phyloP scores from a whole-genome alignment of 92 coral and sea anemone species.

The Porites divaricata region DNA sequence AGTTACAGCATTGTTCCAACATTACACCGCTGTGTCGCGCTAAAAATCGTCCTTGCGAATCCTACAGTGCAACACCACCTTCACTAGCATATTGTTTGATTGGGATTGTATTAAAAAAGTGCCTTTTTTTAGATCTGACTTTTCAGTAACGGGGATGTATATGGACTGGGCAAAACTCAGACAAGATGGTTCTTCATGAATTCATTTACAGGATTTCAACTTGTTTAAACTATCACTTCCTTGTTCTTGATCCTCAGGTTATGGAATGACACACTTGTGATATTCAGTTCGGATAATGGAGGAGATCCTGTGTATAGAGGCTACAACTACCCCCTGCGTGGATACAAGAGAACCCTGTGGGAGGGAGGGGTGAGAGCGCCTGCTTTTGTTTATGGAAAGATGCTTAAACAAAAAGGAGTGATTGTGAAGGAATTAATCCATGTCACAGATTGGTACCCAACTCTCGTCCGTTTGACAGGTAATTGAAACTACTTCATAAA shows the following conservation, averaged over 20 bases:
- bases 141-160: too few relatives aligned
- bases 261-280: constrained; percentile 61
- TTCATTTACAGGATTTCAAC: too few relatives aligned
- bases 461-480: constrained; percentile 63
- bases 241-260: not conserved
- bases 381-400: constrained; percentile 60
- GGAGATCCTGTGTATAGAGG: constrained; percentile 69
- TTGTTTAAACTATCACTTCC: not conserved
- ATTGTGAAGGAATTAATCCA: constrained; percentile 51
- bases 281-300: constrained; percentile 70
- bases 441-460: constrained; percentile 74
- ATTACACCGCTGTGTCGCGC: too few relatives aligned
- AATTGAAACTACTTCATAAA: not conserved
- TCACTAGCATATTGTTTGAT: too few relatives aligned
- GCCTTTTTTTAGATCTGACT: too few relatives aligned
- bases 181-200: too few relatives aligned
- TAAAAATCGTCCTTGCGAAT: too few relatives aligned
- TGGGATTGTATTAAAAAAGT: too few relatives aligned
- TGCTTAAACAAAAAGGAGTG: constrained; percentile 58
- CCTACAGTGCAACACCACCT: too few relatives aligned
- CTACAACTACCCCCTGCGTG: constrained; percentile 70
- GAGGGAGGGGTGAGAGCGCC: constrained; percentile 75
- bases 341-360: constrained; percentile 70
- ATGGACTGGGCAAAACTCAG: too few relatives aligned
- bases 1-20: too few relatives aligned